phyloP scores from a whole-genome alignment of 2,888 invertebrate species.

The Drosophila algonquin region DNA sequence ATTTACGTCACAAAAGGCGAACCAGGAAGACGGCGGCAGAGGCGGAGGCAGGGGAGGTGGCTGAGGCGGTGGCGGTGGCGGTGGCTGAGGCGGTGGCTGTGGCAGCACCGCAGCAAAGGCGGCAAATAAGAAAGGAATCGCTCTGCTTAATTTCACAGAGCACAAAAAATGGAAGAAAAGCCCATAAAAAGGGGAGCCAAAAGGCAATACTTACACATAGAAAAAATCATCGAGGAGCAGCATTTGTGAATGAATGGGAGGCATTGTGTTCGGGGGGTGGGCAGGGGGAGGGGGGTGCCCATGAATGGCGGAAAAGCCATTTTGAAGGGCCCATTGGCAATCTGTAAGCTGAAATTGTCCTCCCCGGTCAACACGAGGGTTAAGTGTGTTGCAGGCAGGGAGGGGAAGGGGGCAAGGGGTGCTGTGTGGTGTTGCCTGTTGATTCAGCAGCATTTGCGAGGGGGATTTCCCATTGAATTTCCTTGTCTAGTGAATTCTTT shows the following conservation, averaged over 20 bases:
- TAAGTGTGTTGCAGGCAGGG: constrained; percentile 27
- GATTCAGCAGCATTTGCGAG: constrained; percentile 42
- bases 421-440: constrained; percentile 23
- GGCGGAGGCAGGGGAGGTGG: too few species aligned
- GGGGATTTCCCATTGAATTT: not conserved
- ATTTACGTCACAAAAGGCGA: constrained; percentile 69
- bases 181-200: constrained; percentile 12
- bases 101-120: constrained; percentile 6
- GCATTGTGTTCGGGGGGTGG: constrained; percentile 20
- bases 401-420: not conserved
- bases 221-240: constrained; percentile 25
- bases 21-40: constrained; percentile 21
- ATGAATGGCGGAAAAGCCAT: constrained; percentile 46
- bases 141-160: constrained; percentile 56
- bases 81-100: constrained; percentile 1
- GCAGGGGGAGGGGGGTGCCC: not conserved
- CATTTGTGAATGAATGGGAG: constrained; percentile 19
- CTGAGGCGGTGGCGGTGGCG: not conserved
- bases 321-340: constrained; percentile 53
- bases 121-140: constrained; percentile 52
- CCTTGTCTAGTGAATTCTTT: not conserved
- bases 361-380: constrained; percentile 48
- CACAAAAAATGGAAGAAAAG: constrained; percentile 16
- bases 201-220: constrained; percentile 14
- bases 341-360: constrained; percentile 52